Evolutionary conservation across 2,113 vertebrate genomes (phyloP).

Genomic region (Xenopus tropicalis): DNA sequence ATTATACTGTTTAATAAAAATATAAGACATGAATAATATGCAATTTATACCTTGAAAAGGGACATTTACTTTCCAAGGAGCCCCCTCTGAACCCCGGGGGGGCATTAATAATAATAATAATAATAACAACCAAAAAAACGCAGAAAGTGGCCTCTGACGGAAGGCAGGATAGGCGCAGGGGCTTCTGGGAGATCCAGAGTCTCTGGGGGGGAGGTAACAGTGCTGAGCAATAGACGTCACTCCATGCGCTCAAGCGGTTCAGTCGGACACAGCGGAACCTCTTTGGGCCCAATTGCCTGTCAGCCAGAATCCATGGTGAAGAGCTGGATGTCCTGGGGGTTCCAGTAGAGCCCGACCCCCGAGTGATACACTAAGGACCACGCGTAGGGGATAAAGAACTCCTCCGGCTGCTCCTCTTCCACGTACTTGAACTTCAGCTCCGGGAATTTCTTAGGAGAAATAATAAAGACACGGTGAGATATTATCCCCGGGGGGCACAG

Average conservation of each 20-base stretch:
- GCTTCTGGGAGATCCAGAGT: neutral
- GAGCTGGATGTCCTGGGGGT: conserved; percentile 84
- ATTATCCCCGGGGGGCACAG: too few relatives aligned
- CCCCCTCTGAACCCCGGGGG: neutral
- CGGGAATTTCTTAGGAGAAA: conserved; percentile 82
- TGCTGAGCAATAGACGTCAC: neutral
- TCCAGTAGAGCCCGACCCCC: conserved; percentile 88
- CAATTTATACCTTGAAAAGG: neutral
- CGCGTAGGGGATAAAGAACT: conserved; percentile 96
- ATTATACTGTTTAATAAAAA: too few relatives aligned
- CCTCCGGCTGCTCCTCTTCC: conserved; percentile 95
- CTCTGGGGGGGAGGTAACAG: neutral
- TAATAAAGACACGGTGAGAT: conserved; percentile 43
- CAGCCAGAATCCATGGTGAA: conserved; percentile 93
- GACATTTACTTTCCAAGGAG: neutral
- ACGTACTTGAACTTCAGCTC: conserved; percentile 98
- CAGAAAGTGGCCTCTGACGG: neutral
- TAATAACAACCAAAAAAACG: too few relatives aligned
- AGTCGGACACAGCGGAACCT: neutral
- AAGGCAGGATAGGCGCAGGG: neutral
- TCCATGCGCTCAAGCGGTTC: conserved; percentile 10
- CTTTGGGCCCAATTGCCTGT: conserved; percentile 36
- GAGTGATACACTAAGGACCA: conserved; percentile 97
- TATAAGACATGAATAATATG: neutral
- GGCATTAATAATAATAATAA: too few relatives aligned